Evolutionary conservation across 2,797 vertebrate species (phyloP), one percentile per base, ranked within the genome.

Genomic region (Sebastiscus tertius): DNA sequence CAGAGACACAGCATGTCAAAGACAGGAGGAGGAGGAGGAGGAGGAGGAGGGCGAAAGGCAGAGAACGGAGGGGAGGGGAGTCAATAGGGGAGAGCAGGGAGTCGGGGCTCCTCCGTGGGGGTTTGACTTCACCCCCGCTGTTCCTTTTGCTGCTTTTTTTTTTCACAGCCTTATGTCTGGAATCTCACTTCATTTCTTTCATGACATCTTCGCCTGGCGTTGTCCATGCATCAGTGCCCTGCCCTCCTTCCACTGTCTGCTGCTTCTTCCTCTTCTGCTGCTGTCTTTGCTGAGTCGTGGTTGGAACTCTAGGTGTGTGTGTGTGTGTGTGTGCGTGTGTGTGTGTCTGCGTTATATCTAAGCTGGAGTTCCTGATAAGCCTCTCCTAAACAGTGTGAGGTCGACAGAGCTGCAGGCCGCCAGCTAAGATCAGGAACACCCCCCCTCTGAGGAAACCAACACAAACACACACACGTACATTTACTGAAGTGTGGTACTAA

Each of bases 191-290:
- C 79, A 87, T 92, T 90, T 91, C 87, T 89, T 82, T 80, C 80
- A 78, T 92, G 86, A 90, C 88, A 91, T 88, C 77, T 88, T 80
- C 10, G 59, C 79, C 71, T 67, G 80, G 74, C 58, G 62, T 83
- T 84, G 91, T 91, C 90, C 88, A 92, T 81, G 92, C 91, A 90
- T 89, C 89, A 8, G 56, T 86, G 87, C 85, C 75, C 81, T 90
- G 87, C 80, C 80, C 91, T 88, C 81, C 71, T 77, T 87, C 72
- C 79, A 73, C 85, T 81, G 84, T 89, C 86, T 81, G 85, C 80
- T 31, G 66, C 81, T 72, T 78, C 68, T 55, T 34, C 59, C 55
- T 12, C 24, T 13, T 42, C 83, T 69, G 7, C 24, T 13, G 49
- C 83, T 78, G 84, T 87, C 82, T 91, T 60, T 67, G 72, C 31